Evolutionary conservation across 1,140 invertebrate genomes (phyloP).

Genomic region (Nebria ingens): DNA sequence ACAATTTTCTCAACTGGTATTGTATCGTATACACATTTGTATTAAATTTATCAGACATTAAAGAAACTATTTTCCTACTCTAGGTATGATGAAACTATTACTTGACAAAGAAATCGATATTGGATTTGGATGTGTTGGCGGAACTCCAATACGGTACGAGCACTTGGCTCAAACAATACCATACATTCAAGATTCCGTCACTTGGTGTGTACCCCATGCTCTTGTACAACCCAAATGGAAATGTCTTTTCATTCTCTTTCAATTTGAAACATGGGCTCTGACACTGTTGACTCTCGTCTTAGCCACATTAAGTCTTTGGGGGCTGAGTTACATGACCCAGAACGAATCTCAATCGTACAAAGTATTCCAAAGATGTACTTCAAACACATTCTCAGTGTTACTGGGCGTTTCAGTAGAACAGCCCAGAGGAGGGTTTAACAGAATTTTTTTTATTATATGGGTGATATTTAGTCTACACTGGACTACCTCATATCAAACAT

Average conservation of each 20-base stretch:
- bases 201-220: conserved; percentile 19
- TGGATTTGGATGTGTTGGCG: conserved; percentile 16
- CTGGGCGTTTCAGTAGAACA: conserved; percentile 16
- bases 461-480: conserved; percentile 17
- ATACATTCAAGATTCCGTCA: conserved; percentile 16
- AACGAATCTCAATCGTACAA: conserved; percentile 12
- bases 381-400: conserved; percentile 14
- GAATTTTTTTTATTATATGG: conserved; percentile 20
- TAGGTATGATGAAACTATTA: conserved; percentile 11
- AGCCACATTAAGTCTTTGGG: conserved; percentile 13
- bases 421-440: conserved; percentile 4
- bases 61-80: no score
- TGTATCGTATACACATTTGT: no score
- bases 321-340: not conserved
- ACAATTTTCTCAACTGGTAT: conserved; percentile 18
- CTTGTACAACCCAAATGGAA: not conserved
- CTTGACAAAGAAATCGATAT: not conserved
- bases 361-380: conserved; percentile 8
- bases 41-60: no score
- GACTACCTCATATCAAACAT: conserved; percentile 15
- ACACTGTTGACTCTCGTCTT: conserved; percentile 10
- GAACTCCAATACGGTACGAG: conserved; percentile 5
- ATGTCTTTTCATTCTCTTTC: not conserved
- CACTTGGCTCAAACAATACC: conserved; percentile 15
- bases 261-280: conserved; percentile 5